Base-by-base conservation (phyloP, 2,888 invertebrate genomes). In the Cantharis flavilabris region DNA sequence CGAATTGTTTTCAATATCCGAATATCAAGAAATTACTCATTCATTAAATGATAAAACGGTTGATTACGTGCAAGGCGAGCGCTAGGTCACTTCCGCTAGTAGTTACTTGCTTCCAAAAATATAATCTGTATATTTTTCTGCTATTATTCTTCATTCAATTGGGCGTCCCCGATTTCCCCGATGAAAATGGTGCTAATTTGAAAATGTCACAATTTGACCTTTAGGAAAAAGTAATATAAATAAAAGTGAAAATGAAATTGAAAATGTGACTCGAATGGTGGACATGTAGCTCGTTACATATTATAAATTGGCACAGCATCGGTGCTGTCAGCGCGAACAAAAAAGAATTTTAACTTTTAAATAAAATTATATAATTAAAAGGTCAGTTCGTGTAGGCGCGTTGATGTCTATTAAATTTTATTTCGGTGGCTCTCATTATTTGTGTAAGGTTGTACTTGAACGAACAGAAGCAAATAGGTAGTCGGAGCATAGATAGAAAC, bases 351-450 rank as follows among this genome's bases (percentile, higher is more conserved):
- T 23, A 11, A 67, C n/a, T 67, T 20, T 67, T 67, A 67, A 67
- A 23, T 67, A 49, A 49, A 49, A 49, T 49, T 49, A 49, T 49
- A 64, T 64, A 67, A 67, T 26, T 20, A 67, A 67, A 67, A 67
- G 65, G 65, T 67, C 65, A 67, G 65, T 67, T 13, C 1, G 23
- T 23, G 65, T 67, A 67, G 65, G 65, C 65, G 65, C 65, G 65
- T 64, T 64, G 65, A 65, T 65, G 65, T 65, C 65, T 65, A 65
- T 65, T 65, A 65, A 23, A 65, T 13, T 65, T 65, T 9, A 67
- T 26, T 67, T 67, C 65, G 18, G 65, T 67, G 26, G 65, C 65
- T 26, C 65, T 67, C 65, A 67, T 67, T 67, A 67, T 67, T 67
- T 67, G 13, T 67, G n/a, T 23, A 67, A 67, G 65, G 65, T 67